Evolutionary conservation across 2,888 invertebrate genomes (phyloP).

Genomic region (Diadegma fenestrale): DNA sequence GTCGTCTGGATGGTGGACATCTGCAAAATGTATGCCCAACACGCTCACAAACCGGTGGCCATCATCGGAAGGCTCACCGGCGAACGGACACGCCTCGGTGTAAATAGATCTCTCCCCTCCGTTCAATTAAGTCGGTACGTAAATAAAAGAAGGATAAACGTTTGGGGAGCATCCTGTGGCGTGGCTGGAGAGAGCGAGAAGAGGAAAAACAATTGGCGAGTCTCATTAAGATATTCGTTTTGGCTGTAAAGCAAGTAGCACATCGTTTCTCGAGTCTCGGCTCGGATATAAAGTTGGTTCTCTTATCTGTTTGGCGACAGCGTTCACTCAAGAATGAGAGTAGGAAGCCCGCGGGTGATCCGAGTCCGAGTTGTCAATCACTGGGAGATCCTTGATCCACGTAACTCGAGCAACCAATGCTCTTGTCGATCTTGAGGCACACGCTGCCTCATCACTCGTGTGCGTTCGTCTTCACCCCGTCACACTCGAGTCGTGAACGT

Average conservation of each 20-base stretch:
- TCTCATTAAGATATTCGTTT: slow-evolving; percentile 84
- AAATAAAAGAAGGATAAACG: slow-evolving; percentile 42
- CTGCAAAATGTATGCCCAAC: slow-evolving; percentile 55
- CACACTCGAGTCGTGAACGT: slow-evolving; percentile 60
- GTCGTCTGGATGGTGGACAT: slow-evolving; percentile 42
- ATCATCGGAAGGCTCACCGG: slow-evolving; percentile 42
- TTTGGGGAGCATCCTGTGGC: slow-evolving; percentile 5
- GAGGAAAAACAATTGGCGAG: slow-evolving; percentile 51
- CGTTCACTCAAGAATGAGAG: slow-evolving; percentile 84
- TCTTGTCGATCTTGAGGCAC: slow-evolving; percentile 32
- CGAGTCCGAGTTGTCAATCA: slow-evolving; percentile 83
- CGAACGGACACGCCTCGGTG: slow-evolving; percentile 72
- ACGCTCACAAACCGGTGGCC: slow-evolving; percentile 42
- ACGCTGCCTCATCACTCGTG: slow-evolving; percentile 55
- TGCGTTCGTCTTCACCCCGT: slow-evolving; percentile 65
- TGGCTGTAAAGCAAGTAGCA: slow-evolving; percentile 60
- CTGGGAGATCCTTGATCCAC: slow-evolving; percentile 54
- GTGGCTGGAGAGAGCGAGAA: slow-evolving; percentile 23
- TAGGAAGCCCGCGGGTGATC: slow-evolving; percentile 68
- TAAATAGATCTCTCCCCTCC: slow-evolving; percentile 74
- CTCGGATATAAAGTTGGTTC: slow-evolving; percentile 63
- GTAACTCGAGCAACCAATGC: slow-evolving; percentile 21
- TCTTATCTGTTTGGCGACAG: slow-evolving; percentile 84
- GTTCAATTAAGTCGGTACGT: slow-evolving; percentile 78
- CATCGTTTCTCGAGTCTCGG: slow-evolving; percentile 44